A percentile compares a stretch with the other conserved stretches of the same genome.
phyloP scores from a whole-genome alignment of 2,888 invertebrate species.

The Heliconius charithonia region DNA sequence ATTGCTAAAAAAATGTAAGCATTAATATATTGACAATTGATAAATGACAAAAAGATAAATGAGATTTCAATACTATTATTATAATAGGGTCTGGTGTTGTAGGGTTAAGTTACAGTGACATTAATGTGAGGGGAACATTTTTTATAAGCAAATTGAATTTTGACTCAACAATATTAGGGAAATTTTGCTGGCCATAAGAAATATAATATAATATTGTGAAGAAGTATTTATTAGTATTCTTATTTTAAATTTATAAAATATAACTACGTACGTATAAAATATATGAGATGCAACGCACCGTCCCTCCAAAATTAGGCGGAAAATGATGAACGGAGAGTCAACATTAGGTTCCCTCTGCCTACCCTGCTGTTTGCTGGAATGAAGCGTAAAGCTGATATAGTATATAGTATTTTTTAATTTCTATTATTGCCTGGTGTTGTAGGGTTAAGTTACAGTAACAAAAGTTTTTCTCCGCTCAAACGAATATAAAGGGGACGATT shows the following conservation, averaged over 20 bases:
- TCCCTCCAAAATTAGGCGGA: too few relatives aligned
- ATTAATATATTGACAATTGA: constrained; percentile 62
- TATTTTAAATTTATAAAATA: constrained; percentile 7
- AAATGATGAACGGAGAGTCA: too few relatives aligned
- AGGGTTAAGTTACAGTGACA: constrained; percentile 53
- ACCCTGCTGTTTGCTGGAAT: too few relatives aligned
- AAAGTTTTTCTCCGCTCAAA: constrained; percentile 70
- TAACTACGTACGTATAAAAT: too few relatives aligned
- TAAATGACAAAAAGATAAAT: constrained; percentile 62
- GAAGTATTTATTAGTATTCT: background rate
- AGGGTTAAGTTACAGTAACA: constrained; percentile 59
- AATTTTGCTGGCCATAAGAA: background rate
- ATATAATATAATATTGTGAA: background rate
- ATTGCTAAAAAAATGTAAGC: constrained; percentile 60
- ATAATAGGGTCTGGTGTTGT: constrained; percentile 50
- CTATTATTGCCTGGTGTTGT: constrained; percentile 55
- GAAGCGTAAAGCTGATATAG: too few relatives aligned
- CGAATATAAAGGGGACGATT: constrained; percentile 61
- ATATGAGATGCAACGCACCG: too few relatives aligned
- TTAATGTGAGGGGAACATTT: background rate
- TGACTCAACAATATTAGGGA: background rate
- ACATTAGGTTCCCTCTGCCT: too few relatives aligned
- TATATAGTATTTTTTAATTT: constrained; percentile 41
- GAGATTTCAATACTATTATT: constrained; percentile 61
- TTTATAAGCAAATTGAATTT: background rate